Percentiles rank a stretch among this genome's conserved stretches.
Evolutionary conservation across 2,888 invertebrate species (phyloP).

Genomic region (Linhomoeus sp.): DNA sequence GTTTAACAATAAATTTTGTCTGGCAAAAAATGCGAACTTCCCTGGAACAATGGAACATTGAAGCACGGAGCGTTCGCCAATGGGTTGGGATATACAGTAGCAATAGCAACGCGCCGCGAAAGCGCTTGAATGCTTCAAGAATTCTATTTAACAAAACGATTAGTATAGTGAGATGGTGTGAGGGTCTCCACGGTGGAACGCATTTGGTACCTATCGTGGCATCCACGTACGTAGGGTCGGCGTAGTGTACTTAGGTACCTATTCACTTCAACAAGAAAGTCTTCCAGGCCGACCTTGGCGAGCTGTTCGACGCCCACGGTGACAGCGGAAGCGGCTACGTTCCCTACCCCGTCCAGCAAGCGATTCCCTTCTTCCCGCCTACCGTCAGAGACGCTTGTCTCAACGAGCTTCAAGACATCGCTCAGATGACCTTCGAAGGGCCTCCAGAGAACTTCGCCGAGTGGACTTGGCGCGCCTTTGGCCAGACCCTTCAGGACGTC

Average conservation of each 20-base stretch:
- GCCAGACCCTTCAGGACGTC: constrained; percentile 13
- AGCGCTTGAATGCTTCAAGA: no score
- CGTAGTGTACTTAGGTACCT: neutral
- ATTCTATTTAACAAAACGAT: no score
- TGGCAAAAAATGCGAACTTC: no score
- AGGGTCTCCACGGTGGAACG: no score
- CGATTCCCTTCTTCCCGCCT: constrained; percentile 12
- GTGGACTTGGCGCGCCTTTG: constrained; percentile 14
- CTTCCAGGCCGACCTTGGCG: constrained; percentile 10
- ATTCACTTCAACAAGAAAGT: no score
- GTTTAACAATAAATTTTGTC: no score
- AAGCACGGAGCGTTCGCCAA: no score
- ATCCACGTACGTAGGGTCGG: neutral
- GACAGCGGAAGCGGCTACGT: constrained; percentile 7
- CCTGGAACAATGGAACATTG: no score
- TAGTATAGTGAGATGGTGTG: no score
- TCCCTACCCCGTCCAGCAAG: constrained; percentile 13
- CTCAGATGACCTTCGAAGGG: neutral
- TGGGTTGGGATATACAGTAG: no score
- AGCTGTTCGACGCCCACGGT: neutral
- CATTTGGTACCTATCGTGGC: no score
- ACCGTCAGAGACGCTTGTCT: constrained; percentile 9
- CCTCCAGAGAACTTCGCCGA: constrained; percentile 11
- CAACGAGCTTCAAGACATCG: constrained; percentile 9
- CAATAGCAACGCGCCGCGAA: no score